A percentile compares a stretch with the other conserved stretches of the same genome.
phyloP scores from a whole-genome alignment of 2,888 invertebrate genomes.

The Resseliella maxima region DNA sequence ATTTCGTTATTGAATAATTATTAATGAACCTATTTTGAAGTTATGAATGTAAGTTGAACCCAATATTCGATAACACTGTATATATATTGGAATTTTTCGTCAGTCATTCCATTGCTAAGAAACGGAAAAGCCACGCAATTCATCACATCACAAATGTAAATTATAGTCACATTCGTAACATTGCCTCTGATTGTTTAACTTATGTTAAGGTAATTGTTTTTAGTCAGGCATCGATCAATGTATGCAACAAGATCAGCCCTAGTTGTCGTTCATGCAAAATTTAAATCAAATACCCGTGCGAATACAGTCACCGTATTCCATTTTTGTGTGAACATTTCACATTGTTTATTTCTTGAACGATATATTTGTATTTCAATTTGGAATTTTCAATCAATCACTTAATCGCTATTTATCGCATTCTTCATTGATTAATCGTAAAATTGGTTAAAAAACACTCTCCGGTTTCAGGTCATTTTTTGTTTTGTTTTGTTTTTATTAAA shows the following conservation, averaged over 20 bases:
- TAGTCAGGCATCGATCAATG: background rate
- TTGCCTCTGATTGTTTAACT: background rate
- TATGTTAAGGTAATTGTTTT: background rate
- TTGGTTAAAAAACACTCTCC: background rate
- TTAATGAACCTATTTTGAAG: background rate
- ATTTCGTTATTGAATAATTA: background rate
- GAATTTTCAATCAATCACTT: constrained; percentile 7
- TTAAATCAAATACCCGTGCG: background rate
- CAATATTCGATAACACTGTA: background rate
- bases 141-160: constrained; percentile 41
- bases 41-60: constrained; percentile 3
- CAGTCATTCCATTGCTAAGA: background rate
- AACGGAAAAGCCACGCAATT: constrained; percentile 38
- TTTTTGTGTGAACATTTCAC: background rate
- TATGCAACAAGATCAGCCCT: too few species aligned
- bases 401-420: background rate
- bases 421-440: constrained; percentile 1
- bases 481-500: background rate
- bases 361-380: background rate
- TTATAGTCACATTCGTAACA: background rate
- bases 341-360: background rate
- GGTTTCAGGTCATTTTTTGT: background rate
- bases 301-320: background rate
- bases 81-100: background rate
- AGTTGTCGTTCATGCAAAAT: background rate